phyloP scores from a whole-genome alignment of 2,888 invertebrate genomes.

The Apotomis capreana region DNA sequence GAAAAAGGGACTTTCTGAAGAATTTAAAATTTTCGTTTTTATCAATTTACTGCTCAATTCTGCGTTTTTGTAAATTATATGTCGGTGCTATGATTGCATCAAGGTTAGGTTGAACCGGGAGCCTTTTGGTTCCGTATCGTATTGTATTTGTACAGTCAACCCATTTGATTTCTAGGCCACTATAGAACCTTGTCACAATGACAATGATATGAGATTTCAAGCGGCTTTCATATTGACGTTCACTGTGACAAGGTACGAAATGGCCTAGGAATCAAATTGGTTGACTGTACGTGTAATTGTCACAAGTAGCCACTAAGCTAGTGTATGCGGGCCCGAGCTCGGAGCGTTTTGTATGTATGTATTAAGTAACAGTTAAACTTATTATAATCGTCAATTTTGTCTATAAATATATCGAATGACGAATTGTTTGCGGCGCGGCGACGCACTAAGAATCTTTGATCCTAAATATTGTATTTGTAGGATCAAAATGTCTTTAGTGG shows the following conservation, averaged over 20 bases:
- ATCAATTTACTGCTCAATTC: conserved; percentile 57
- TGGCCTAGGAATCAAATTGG: no score
- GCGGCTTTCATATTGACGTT: no score
- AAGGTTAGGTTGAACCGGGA: conserved; percentile 39
- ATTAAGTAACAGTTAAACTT: conserved; percentile 34
- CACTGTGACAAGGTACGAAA: no score
- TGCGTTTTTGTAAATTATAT: conserved; percentile 41
- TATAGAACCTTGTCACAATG: no score
- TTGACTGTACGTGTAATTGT: conserved; percentile 34
- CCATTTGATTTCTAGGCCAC: no score
- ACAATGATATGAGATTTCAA: no score
- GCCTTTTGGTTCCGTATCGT: conserved; percentile 40
- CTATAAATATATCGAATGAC: conserved; percentile 39
- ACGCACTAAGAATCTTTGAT: not conserved
- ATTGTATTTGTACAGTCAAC: conserved; percentile 15
- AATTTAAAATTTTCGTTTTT: conserved; percentile 34
- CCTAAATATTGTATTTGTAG: no score
- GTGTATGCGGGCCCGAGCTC: conserved; percentile 6
- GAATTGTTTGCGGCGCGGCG: conserved; percentile 3
- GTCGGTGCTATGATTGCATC: conserved; percentile 47
- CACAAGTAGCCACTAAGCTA: conserved; percentile 38
- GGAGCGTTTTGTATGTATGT: conserved; percentile 31
- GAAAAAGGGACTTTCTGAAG: conserved; percentile 44
- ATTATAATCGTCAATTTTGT: conserved; percentile 41
- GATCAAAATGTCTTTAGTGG: not conserved